Conservation (phyloP, 2,888 invertebrate genomes). For the Synanthedon myopaeformis region DNA sequence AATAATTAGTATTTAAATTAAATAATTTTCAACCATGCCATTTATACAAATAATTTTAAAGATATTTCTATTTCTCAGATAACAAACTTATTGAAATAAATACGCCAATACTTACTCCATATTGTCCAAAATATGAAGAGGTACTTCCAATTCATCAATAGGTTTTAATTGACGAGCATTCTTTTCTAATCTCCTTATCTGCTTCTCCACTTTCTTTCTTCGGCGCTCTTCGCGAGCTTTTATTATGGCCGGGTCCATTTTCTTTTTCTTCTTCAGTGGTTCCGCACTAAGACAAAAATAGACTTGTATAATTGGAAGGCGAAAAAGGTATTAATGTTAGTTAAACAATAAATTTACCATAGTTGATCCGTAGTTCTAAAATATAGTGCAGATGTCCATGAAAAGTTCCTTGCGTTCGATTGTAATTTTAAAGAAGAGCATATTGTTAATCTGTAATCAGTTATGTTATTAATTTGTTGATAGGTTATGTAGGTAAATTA, state of each 20-base stretch:
- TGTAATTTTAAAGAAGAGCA: constrained; percentile 23
- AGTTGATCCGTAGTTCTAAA: constrained; percentile 51
- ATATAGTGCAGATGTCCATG: constrained; percentile 33
- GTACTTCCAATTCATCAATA: constrained; percentile 86
- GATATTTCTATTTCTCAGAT: too few species aligned
- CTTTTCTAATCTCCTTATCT: constrained; percentile 84
- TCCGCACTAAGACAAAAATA: constrained; percentile 74
- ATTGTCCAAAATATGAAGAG: constrained; percentile 74
- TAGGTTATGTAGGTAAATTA: too few species aligned
- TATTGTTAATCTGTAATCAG: constrained; percentile 39
- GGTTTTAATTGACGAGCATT: constrained; percentile 89
- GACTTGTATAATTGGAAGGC: neutral
- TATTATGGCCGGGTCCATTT: constrained; percentile 82
- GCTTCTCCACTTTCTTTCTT: constrained; percentile 87
- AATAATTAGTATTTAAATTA: too few species aligned
- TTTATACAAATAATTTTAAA: too few species aligned
- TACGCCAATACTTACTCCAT: constrained; percentile 57
- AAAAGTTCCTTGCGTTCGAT: constrained; percentile 30
- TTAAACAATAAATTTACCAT: constrained; percentile 32
- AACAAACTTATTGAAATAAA: neutral
- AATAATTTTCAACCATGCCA: too few species aligned
- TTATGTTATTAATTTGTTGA: too few species aligned
- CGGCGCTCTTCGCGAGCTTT: constrained; percentile 85
- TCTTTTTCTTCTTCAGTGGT: constrained; percentile 91
- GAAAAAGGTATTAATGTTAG: neutral